Evolutionary conservation across 2,113 vertebrate species (phyloP).

Genomic region (Xenopus borealis): DNA sequence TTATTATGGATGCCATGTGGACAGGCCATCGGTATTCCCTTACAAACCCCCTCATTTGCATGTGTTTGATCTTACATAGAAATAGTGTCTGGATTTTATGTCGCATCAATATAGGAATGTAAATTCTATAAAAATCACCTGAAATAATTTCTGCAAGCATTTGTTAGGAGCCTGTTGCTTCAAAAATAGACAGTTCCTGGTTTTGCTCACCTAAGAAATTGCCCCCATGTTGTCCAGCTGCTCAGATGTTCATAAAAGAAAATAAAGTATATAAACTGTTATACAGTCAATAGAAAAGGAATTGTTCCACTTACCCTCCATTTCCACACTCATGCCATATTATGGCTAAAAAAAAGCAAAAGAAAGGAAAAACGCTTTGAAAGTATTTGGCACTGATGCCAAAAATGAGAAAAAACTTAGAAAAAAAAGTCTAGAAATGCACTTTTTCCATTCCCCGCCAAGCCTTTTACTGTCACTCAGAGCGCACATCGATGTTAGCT

Average conservation of each 20-base stretch:
- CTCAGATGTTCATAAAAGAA: no score
- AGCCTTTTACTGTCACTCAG: conserved; percentile 67
- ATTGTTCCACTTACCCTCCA: background rate
- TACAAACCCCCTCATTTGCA: no score
- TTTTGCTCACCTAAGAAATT: background rate
- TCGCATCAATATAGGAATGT: no score
- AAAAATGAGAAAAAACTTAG: conserved; percentile 60
- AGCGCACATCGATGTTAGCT: conserved; percentile 58
- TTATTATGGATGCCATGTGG: no score
- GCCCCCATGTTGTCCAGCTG: no score
- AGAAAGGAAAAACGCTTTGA: conserved; percentile 40
- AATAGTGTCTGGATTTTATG: no score
- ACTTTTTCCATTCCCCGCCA: conserved; percentile 50
- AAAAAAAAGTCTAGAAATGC: conserved; percentile 55
- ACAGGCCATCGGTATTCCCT: no score
- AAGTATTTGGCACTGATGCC: conserved; percentile 59
- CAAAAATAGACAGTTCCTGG: background rate
- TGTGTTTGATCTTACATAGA: no score
- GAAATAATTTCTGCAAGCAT: no score
- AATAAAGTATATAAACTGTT: no score
- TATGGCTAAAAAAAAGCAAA: background rate
- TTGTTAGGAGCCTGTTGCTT: no score
- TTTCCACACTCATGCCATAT: conserved; percentile 30
- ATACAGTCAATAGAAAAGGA: background rate
- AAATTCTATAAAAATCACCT: no score